phyloP scores from a whole-genome alignment of 2,888 invertebrate species.

The Cantharis flavilabris region DNA sequence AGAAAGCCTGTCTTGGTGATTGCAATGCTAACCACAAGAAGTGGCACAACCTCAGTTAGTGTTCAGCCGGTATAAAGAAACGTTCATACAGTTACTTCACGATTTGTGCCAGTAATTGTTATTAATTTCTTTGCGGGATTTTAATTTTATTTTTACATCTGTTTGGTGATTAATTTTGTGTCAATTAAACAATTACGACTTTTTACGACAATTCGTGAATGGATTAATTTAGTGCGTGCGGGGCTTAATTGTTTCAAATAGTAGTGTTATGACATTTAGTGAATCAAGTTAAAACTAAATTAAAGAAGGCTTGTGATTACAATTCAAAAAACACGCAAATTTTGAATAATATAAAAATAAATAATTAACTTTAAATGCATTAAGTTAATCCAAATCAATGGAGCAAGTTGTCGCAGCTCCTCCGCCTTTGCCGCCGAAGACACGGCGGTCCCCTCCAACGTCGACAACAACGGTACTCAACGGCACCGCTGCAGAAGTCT shows the following conservation, averaged over 20 bases:
- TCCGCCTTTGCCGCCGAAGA: slow-evolving; percentile 63
- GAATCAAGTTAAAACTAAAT: background rate
- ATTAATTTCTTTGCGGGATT: slow-evolving; percentile 19
- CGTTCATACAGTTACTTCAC: slow-evolving; percentile 40
- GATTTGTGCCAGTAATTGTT: slow-evolving; percentile 37
- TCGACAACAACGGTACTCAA: slow-evolving; percentile 59
- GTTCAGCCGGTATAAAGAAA: slow-evolving; percentile 38
- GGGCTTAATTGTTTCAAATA: background rate
- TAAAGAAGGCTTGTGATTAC: background rate
- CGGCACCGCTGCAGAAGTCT: slow-evolving; percentile 45
- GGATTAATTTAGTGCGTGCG: background rate
- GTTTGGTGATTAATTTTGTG: slow-evolving; percentile 10
- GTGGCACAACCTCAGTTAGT: slow-evolving; percentile 41
- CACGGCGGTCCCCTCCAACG: slow-evolving; percentile 49
- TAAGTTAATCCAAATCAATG: slow-evolving; percentile 51
- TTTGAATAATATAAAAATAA: background rate
- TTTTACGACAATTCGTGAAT: background rate
- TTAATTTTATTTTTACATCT: slow-evolving; percentile 6
- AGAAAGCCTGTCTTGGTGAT: slow-evolving; percentile 45
- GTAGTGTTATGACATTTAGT: background rate
- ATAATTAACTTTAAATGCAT: slow-evolving; percentile 14
- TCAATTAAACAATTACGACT: background rate
- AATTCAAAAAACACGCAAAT: background rate
- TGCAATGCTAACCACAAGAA: slow-evolving; percentile 45
- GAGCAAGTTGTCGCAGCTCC: slow-evolving; percentile 62